These are phyloP conservation scores for Deilephila elpenor DNA, from an alignment of 2,888 invertebrate genomes.

Conservation along the genomic window DNA sequence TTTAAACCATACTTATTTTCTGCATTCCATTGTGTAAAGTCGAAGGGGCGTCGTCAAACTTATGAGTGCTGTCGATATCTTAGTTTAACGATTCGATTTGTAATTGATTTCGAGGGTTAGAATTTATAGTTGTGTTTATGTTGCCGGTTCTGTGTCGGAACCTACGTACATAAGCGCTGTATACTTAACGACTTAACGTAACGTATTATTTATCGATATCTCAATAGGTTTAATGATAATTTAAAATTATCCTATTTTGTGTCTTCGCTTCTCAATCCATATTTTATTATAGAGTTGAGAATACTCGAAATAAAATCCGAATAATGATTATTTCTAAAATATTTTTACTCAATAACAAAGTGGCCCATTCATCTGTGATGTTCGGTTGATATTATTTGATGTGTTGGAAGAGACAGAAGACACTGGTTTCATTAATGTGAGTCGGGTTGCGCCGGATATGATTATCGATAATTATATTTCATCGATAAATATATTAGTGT, in stretches of 20 bases:
- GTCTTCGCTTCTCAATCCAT: background rate
- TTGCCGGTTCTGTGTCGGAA: slow-evolving; percentile 2
- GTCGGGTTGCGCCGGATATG: background rate
- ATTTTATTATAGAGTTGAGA: background rate
- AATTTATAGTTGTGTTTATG: slow-evolving; percentile 14
- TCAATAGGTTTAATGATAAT: slow-evolving; percentile 7
- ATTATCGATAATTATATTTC: slow-evolving; percentile 8
- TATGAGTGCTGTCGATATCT: slow-evolving; percentile 1
- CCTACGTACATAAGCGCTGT: slow-evolving; percentile 25
- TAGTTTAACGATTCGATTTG: background rate
- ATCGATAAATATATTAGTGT: background rate
- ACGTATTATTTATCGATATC: slow-evolving; percentile 22
- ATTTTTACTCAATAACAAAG: background rate
- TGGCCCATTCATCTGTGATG: slow-evolving; percentile 13
- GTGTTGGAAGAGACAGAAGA: background rate
- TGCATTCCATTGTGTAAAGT: slow-evolving; percentile 19
- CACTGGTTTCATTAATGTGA: background rate
- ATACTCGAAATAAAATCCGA: background rate
- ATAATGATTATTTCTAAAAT: background rate
- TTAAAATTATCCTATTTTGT: background rate
- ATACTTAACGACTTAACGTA: slow-evolving; percentile 12
- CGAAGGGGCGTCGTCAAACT: slow-evolving; percentile 17
- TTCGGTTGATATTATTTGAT: slow-evolving; percentile 20
- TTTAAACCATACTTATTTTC: slow-evolving; percentile 22
- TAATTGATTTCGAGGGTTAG: background rate